phyloP scores from a whole-genome alignment of 2,113 vertebrate genomes.

The Oncorhynchus gorbuscha region DNA sequence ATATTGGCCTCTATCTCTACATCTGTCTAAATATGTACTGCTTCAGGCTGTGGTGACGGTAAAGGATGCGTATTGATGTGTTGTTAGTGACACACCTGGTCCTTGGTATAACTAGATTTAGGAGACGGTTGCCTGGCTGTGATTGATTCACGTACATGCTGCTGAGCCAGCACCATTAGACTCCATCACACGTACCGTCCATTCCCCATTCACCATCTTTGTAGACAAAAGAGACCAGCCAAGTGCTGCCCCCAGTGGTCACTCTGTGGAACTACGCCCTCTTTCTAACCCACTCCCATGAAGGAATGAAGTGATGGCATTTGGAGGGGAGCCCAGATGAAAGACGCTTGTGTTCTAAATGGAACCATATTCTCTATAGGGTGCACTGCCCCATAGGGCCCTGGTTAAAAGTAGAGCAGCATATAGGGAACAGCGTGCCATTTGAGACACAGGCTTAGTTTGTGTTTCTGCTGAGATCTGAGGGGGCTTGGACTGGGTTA shows the following conservation, averaged over 20 bases:
- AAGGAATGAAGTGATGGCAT: conserved; percentile 62
- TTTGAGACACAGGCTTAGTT: too few relatives aligned
- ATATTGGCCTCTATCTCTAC: too few relatives aligned
- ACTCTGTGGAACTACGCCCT: conserved; percentile 10
- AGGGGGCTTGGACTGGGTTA: background rate
- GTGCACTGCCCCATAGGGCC: too few relatives aligned
- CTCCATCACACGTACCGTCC: conserved; percentile 28
- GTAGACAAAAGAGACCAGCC: conserved; percentile 13
- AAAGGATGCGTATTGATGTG: background rate
- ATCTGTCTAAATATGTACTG: too few relatives aligned
- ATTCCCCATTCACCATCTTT: conserved; percentile 3
- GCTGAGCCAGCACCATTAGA: conserved; percentile 65
- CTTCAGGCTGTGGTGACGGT: conserved; percentile 39
- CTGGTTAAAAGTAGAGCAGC: too few relatives aligned
- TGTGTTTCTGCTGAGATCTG: conserved; percentile 8
- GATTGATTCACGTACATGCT: conserved; percentile 50
- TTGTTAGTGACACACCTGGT: conserved; percentile 34
- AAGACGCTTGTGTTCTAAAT: conserved; percentile 38
- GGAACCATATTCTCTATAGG: too few relatives aligned
- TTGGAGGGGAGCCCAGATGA: conserved; percentile 47
- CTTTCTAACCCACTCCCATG: conserved; percentile 25
- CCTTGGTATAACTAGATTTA: background rate
- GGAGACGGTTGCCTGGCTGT: too few relatives aligned
- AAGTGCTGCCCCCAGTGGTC: conserved; percentile 57
- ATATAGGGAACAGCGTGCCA: too few relatives aligned